Percentiles rank a stretch among this genome's conserved stretches.
Conservation (phyloP, 2,797 vertebrate species). For the Intellagama lesueurii region DNA sequence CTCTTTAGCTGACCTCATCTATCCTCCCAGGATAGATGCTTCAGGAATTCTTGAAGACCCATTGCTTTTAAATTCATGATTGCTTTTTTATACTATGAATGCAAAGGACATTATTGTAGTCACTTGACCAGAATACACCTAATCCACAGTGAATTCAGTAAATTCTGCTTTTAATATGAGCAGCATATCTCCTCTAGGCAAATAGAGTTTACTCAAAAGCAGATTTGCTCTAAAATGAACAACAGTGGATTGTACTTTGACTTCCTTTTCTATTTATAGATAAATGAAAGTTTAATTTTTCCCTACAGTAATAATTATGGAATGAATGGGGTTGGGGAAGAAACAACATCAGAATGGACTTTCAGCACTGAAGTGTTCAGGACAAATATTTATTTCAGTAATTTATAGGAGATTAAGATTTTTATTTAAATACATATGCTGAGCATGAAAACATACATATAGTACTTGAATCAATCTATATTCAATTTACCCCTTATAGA, state of each 20-base stretch:
- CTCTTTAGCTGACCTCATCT: conserved; percentile 40
- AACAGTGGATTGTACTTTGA: conserved; percentile 8
- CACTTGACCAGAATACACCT: conserved; percentile 12
- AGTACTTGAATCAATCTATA: no score
- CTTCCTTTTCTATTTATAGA: background rate
- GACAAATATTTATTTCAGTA: no score
- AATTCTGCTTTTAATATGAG: conserved; percentile 13
- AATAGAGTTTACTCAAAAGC: background rate
- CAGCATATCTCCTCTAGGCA: conserved; percentile 31
- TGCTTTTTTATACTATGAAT: conserved; percentile 3
- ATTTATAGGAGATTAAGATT: no score
- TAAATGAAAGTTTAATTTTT: background rate
- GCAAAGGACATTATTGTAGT: background rate
- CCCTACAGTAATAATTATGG: background rate
- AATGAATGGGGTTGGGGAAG: no score
- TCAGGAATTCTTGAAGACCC: conserved; percentile 12
- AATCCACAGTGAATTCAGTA: conserved; percentile 7
- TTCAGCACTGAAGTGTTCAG: no score
- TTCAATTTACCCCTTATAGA: no score
- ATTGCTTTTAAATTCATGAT: conserved; percentile 28
- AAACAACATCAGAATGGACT: background rate
- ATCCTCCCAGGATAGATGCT: background rate
- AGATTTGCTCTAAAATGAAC: background rate
- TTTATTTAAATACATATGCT: background rate
- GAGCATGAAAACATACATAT: no score